Evolutionary conservation across 2,797 vertebrate species (phyloP).

Genomic region (Emydoidea blandingii): DNA sequence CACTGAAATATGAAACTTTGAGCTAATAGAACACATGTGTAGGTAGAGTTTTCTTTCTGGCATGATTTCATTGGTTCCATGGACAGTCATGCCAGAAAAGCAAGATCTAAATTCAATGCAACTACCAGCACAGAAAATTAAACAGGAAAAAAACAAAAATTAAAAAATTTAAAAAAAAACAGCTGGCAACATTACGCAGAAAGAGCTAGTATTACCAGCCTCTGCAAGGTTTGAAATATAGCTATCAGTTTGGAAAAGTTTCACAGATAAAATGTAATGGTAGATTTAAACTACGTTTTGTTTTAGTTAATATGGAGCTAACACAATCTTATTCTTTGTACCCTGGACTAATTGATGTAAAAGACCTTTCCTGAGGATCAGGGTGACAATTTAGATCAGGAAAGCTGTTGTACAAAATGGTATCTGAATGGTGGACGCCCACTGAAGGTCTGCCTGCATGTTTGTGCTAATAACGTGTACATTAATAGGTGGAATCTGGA

Average conservation of each 20-base stretch:
- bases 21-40: slow-evolving; percentile 75
- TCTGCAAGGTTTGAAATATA: rapidly evolving
- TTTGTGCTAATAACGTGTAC: not conserved
- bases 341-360: not conserved
- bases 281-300: not conserved
- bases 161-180: not conserved
- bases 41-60: slow-evolving; percentile 54
- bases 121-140: slow-evolving; percentile 34
- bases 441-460: rapidly evolving
- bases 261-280: not conserved
- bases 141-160: rapidly evolving
- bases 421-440: not conserved
- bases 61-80: slow-evolving; percentile 49
- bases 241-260: not conserved
- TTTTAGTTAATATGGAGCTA: not conserved
- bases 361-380: rapidly evolving
- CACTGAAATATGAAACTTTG: slow-evolving; percentile 50
- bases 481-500: not conserved
- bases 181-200: not conserved
- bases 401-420: not conserved
- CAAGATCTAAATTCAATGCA: slow-evolving; percentile 44
- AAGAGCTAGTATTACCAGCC: not conserved
- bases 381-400: not conserved
- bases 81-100: slow-evolving; percentile 60
- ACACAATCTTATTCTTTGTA: not conserved